Conservation (phyloP, 2,888 invertebrate genomes). For the Ophion ventricosus region DNA sequence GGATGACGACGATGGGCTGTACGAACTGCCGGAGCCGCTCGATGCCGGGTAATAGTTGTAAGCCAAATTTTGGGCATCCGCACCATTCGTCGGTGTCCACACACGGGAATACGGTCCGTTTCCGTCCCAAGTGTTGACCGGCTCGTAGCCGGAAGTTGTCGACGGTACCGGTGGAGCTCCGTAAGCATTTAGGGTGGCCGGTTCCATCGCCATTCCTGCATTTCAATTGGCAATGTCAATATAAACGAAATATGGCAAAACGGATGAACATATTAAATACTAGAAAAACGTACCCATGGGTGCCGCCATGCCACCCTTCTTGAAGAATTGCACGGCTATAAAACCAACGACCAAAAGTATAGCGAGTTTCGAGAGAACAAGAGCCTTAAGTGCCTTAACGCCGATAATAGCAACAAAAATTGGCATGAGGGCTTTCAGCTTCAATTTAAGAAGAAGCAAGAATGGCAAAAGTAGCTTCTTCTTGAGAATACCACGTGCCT, state of each 20-base stretch:
- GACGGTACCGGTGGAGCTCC: conserved; percentile 87
- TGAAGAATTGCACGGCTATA: conserved; percentile 90
- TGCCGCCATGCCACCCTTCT: conserved; percentile 88
- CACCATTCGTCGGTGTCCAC: conserved; percentile 86
- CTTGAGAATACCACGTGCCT: conserved; percentile 90
- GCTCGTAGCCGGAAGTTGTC: conserved; percentile 85
- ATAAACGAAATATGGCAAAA: background rate
- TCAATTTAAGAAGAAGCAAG: conserved; percentile 91
- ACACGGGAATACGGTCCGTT: conserved; percentile 92
- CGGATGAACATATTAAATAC: background rate
- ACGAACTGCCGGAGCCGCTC: conserved; percentile 87
- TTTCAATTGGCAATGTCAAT: conserved; percentile 2
- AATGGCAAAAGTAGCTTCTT: conserved; percentile 93
- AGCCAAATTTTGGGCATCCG: conserved; percentile 82
- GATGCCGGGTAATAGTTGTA: conserved; percentile 84
- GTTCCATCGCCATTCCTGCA: conserved; percentile 89
- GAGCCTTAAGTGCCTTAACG: conserved; percentile 92
- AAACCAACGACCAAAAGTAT: conserved; percentile 92
- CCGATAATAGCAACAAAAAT: conserved; percentile 91
- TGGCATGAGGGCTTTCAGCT: conserved; percentile 93
- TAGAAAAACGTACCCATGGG: conserved; percentile 77
- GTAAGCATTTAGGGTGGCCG: conserved; percentile 87
- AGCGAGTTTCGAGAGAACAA: conserved; percentile 93
- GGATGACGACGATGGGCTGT: conserved; percentile 88
- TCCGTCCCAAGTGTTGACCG: conserved; percentile 89